Conservation (phyloP, 1,140 invertebrate species). For the Drosophila jambulina region DNA sequence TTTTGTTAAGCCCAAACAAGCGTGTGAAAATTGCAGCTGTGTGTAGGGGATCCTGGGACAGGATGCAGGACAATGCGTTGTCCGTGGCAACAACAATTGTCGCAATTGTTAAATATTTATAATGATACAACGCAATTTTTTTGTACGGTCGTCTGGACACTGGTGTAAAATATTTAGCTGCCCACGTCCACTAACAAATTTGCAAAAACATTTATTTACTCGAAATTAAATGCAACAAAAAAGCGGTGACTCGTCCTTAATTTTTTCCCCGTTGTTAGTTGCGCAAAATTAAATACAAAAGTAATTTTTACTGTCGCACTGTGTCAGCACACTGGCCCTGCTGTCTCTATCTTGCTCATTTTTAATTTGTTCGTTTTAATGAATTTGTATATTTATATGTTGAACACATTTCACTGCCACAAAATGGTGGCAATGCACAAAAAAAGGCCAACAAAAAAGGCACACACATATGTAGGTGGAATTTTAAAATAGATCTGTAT, state of each 20-base stretch:
- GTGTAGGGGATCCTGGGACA: slow-evolving; percentile 40
- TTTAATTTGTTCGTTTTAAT: slow-evolving; percentile 49
- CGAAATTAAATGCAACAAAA: slow-evolving; percentile 43
- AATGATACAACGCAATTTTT: slow-evolving; percentile 69
- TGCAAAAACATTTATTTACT: slow-evolving; percentile 65
- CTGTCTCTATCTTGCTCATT: slow-evolving; percentile 4
- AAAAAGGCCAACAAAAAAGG: slow-evolving; percentile 21
- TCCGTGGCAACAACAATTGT: slow-evolving; percentile 73
- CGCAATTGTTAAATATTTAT: slow-evolving; percentile 83
- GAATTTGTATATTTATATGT: slow-evolving; percentile 34
- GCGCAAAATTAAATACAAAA: slow-evolving; percentile 34
- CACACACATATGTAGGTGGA: slow-evolving; percentile 2
- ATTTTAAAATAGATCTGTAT: background rate
- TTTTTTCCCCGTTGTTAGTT: background rate
- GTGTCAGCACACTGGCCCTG: slow-evolving; percentile 27
- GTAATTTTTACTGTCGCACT: slow-evolving; percentile 5
- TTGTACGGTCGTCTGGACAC: slow-evolving; percentile 53
- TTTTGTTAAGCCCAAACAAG: slow-evolving; percentile 73
- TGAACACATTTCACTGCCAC: slow-evolving; percentile 49
- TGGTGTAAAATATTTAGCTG: slow-evolving; percentile 75
- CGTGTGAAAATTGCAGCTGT: slow-evolving; percentile 79
- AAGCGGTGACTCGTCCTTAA: background rate
- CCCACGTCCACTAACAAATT: slow-evolving; percentile 45
- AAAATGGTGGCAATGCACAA: slow-evolving; percentile 25
- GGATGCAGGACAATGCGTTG: slow-evolving; percentile 51